A percentile compares a stretch with the other conserved stretches of the same genome.
These are phyloP conservation scores for Pemphigus obesinymphae DNA, from an alignment of 1,140 invertebrate genomes.

Conservation along the genomic window DNA sequence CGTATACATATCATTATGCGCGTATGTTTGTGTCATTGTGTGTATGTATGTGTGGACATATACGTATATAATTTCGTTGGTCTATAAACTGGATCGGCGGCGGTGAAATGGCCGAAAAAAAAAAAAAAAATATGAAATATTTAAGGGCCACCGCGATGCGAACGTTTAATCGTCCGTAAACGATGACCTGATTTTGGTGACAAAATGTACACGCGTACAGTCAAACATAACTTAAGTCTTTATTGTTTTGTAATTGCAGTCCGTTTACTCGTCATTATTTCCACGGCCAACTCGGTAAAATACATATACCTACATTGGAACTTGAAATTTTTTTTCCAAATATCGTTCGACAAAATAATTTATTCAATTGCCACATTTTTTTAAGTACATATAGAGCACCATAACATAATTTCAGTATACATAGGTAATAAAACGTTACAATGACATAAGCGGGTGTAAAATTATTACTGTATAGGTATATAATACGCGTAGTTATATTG, in stretches of 20 bases:
- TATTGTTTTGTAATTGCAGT: background rate
- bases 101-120: background rate
- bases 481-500: no score
- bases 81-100: background rate
- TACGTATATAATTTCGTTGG: background rate
- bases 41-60: background rate
- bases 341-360: no score
- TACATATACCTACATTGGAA: no score
- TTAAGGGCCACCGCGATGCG: no score
- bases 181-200: slow-evolving; percentile 10
- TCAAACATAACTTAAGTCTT: background rate
- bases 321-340: no score
- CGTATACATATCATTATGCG: background rate
- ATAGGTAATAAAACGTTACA: no score
- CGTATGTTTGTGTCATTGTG: background rate
- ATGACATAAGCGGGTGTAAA: no score
- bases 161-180: slow-evolving; percentile 9
- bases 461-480: no score
- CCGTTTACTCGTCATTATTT: background rate
- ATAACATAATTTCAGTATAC: no score
- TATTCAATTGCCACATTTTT: no score
- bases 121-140: no score
- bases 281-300: background rate
- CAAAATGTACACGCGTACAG: background rate
- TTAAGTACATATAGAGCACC: no score